Evolutionary conservation across 1,140 invertebrate species (phyloP), one percentile per base, ranked within the genome.

Genomic region (Trichonephila inaurata): DNA sequence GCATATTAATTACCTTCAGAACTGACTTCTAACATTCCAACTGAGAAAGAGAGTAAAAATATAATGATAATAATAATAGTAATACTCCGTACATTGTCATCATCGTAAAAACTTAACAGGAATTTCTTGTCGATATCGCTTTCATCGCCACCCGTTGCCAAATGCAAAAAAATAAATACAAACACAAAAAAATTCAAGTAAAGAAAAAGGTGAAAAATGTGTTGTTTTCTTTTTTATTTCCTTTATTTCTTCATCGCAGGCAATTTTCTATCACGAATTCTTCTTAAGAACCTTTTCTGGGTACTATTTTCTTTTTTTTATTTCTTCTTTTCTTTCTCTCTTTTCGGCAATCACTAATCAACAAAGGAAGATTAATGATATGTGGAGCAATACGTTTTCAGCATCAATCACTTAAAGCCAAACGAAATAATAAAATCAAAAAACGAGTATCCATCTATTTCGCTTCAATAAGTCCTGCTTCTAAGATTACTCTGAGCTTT

Each of bases 361-460:
- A 91, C 89, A 91, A 91, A 91, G 77, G 89, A 91, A 91, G 89
- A 91, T 91, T 91, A 91, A 91, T 91, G 89, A 91, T 82, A 82
- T 82, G 60, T 82, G 77, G 58, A 72, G 72, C 64, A 82, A 62
- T 91, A 62, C 89, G 72, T 62, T 82, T 82, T 60, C 72, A 62
- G 77, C 89, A 91, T 91, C 89, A 91, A 91, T 91, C 89, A 91
- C 89, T 91, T 91, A 82, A 91, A 81, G 64, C 44, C 72, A 91
- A 82, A 91, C 89, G 58, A 91, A 82, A 69, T 58, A 81, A 91
- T 82, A 61, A 81, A 83, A 91, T 24, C 44, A 89, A 77, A 89
- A 89, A 89, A 77, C 33, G 18, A 44, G 58, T 51, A 60, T 66
- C 61, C 88, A 77, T 89, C 64, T 51, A 89, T 89, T 89, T 89